Evolutionary conservation across 2,888 invertebrate genomes (phyloP).

Genomic region (Meta bourneti): DNA sequence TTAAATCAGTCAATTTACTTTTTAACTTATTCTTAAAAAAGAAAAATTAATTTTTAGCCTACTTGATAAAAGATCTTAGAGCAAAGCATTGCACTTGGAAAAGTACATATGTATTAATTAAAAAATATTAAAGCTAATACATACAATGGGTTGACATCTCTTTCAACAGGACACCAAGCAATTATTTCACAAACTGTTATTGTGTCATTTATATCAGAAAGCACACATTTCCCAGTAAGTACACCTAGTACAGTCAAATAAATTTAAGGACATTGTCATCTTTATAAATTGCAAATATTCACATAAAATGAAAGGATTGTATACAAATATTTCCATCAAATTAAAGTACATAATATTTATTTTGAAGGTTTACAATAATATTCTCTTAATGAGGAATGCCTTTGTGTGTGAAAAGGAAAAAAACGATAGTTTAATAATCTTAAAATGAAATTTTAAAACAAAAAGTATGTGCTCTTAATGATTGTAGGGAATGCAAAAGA

Average conservation of each 20-base stretch:
- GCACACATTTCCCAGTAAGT: constrained; percentile 81
- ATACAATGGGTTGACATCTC: constrained; percentile 79
- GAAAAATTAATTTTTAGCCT: not conserved
- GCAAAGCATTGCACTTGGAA: not conserved
- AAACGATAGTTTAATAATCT: too few relatives aligned
- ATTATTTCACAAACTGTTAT: constrained; percentile 80
- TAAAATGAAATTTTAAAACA: too few relatives aligned
- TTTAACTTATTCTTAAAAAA: not conserved
- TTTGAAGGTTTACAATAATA: too few relatives aligned
- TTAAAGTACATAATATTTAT: too few relatives aligned
- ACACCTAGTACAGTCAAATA: constrained; percentile 79
- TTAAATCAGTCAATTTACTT: too few relatives aligned
- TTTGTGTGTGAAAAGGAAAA: too few relatives aligned
- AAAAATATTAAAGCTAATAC: constrained; percentile 10
- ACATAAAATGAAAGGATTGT: too few relatives aligned
- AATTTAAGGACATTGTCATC: not conserved
- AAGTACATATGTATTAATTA: not conserved
- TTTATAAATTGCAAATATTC: too few relatives aligned
- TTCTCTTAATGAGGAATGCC: too few relatives aligned
- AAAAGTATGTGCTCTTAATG: too few relatives aligned
- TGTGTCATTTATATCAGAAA: constrained; percentile 76
- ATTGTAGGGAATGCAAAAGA: too few relatives aligned
- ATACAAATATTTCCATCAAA: too few relatives aligned
- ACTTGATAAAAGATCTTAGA: not conserved
- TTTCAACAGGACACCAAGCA: constrained; percentile 83